These are phyloP conservation scores for Temnopleurus reevesii DNA, from an alignment of 53 echinoderm and acorn worm species.

Conservation along the genomic window DNA sequence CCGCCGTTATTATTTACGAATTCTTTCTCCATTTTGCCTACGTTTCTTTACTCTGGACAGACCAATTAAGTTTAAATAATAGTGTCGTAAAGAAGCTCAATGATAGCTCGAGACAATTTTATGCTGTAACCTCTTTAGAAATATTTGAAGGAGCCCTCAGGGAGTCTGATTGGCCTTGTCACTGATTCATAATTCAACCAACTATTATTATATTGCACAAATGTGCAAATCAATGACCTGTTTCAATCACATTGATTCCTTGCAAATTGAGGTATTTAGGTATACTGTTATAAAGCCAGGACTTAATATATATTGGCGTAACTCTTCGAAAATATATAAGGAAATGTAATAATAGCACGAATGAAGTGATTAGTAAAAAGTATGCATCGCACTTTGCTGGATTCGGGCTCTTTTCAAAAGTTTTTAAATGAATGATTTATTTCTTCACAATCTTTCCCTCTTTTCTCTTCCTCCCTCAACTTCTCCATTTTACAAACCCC, in stretches of 20 bases:
- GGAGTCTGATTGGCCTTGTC: neutral
- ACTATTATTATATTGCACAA: slow-evolving; percentile 13
- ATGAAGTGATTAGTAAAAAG: neutral
- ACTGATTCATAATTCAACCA: neutral
- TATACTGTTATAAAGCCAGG: neutral
- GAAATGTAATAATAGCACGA: neutral
- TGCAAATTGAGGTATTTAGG: neutral
- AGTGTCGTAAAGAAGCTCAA: neutral
- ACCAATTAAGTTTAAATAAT: neutral
- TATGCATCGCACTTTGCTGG: neutral
- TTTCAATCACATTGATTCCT: neutral
- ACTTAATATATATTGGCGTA: neutral
- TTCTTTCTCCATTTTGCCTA: neutral
- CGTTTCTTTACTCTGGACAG: neutral
- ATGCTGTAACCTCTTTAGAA: neutral
- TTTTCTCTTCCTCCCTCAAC: no score
- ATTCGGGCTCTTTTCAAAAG: neutral
- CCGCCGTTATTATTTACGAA: neutral
- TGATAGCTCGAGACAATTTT: neutral
- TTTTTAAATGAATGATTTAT: neutral
- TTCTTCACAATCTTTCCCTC: neutral
- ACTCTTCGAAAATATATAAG: neutral
- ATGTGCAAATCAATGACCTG: slow-evolving; percentile 22
- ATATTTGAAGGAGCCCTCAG: slow-evolving; percentile 12
- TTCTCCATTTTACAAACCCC: neutral